Base-by-base conservation (phyloP, 2,113 vertebrate genomes). In the Scytalopus superciliaris region DNA sequence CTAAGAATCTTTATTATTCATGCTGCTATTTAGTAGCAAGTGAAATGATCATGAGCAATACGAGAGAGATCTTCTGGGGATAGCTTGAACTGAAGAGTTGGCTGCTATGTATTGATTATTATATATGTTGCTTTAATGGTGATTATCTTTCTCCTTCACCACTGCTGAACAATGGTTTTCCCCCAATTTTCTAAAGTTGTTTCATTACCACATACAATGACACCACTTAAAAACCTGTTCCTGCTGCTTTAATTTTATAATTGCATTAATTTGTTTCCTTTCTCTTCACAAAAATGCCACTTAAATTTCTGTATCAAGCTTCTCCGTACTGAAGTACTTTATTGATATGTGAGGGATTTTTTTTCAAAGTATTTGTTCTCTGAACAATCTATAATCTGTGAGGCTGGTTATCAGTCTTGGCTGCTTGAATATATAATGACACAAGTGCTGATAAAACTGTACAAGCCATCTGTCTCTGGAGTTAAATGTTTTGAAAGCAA, bases 401-500 rank as follows among this genome's bases (percentile, higher is more conserved):
- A 55, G 42, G 60, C 85, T 96, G 76, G 74, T 96, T 97, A 97
- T 95, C 84, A 62, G 90, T 91, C 85, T 91, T 97, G 74, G 67
- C 56, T 97, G 87, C 95, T 95, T 97, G 76, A 97, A 96, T 98
- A 92, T 93, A 83, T 93, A 95, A 98, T 95, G 86, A 96, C 68
- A 79, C 56, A 84, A 94, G 52, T 82, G 93, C 90, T 95, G 88
- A 96, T 94, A 95, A 97, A 97, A 94, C 49, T 62, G 39, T 82
- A 95, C 75, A 93, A 97, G 84, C 94, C 96, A 98, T 97, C 97
- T 97, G 94, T 95, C 94, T 96, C 78, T 95, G 81, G 49, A 96
- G 96, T 95, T 97, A 96, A 96, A 96, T 90, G 87, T 97, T 94
- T 97, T 96, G 95, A 97, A 97, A 91, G 67, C 94, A 97, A 97